These are phyloP conservation scores for Ailuropoda melanoleuca DNA, from an alignment of 2,113 vertebrate species.

Conservation along the genomic window DNA sequence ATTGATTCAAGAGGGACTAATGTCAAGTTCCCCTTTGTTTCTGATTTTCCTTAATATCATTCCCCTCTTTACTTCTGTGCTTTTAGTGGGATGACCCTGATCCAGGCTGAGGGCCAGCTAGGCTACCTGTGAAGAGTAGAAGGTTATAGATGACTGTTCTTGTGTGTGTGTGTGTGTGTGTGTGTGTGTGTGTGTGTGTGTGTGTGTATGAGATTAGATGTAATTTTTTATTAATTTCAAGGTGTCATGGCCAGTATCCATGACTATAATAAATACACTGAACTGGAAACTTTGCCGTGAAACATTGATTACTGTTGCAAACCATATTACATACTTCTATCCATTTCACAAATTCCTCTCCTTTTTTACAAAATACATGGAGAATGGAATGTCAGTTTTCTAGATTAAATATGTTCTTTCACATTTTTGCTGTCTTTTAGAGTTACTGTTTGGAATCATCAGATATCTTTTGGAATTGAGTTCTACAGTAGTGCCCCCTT, in stretches of 20 bases:
- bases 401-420: not conserved
- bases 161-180: not conserved
- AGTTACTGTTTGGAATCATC: not conserved
- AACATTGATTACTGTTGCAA: not conserved
- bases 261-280: not conserved
- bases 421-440: not conserved
- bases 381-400: not conserved
- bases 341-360: not conserved
- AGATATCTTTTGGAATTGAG: not conserved
- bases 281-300: slow-evolving; percentile 2
- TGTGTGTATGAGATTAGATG: not conserved
- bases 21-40: not conserved
- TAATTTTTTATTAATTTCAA: not conserved
- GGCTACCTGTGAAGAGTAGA: not conserved
- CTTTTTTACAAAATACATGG: not conserved
- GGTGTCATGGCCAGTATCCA: not conserved
- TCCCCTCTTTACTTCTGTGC: not conserved
- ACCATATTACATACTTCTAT: not conserved
- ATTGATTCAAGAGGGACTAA: not conserved
- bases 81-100: not conserved
- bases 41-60: not conserved
- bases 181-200: not conserved
- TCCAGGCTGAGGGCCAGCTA: not conserved
- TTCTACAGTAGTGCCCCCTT: not conserved
- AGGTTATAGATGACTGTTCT: not conserved